Evolutionary conservation across 2,113 vertebrate genomes (phyloP).

Genomic region (Oncorhynchus keta): DNA sequence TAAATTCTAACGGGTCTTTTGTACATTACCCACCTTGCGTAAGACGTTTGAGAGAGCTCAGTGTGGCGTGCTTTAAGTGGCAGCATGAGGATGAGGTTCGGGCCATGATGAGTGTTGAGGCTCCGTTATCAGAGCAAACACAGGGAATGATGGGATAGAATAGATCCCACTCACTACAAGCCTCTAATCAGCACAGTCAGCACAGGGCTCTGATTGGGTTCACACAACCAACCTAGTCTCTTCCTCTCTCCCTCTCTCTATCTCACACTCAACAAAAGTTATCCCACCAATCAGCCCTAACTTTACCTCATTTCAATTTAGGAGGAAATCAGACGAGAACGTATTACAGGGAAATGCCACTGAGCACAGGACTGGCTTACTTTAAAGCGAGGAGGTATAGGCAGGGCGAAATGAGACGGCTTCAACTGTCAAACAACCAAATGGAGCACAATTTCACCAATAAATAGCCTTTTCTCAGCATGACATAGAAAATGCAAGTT

Average conservation of each 20-base stretch:
- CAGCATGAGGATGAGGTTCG: conserved; percentile 15
- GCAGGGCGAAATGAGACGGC: conserved; percentile 43
- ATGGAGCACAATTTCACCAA: conserved; percentile 29
- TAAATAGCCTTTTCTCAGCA: conserved; percentile 32
- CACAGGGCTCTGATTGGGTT: conserved; percentile 68
- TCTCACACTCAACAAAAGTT: conserved; percentile 9
- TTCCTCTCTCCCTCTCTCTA: conserved; percentile 29
- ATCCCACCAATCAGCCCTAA: neutral
- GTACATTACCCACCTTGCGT: neutral
- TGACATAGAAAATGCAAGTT: conserved; percentile 38
- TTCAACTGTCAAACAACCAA: conserved; percentile 23
- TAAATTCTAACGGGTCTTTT: neutral
- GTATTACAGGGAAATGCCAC: conserved; percentile 57
- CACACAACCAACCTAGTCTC: conserved; percentile 36
- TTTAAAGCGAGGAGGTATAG: conserved; percentile 30
- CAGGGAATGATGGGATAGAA: conserved; percentile 65
- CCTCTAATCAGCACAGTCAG: conserved; percentile 71
- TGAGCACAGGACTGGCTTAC: conserved; percentile 53
- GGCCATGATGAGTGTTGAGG: conserved; percentile 20
- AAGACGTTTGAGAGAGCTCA: conserved; percentile 21
- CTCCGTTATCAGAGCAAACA: conserved; percentile 65
- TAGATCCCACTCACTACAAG: conserved; percentile 60
- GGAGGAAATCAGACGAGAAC: conserved; percentile 49
- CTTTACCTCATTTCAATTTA: conserved; percentile 48
- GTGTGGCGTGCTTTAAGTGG: conserved; percentile 17